phyloP scores from a whole-genome alignment of 2,888 invertebrate species.

The Drosophila macrospina region DNA sequence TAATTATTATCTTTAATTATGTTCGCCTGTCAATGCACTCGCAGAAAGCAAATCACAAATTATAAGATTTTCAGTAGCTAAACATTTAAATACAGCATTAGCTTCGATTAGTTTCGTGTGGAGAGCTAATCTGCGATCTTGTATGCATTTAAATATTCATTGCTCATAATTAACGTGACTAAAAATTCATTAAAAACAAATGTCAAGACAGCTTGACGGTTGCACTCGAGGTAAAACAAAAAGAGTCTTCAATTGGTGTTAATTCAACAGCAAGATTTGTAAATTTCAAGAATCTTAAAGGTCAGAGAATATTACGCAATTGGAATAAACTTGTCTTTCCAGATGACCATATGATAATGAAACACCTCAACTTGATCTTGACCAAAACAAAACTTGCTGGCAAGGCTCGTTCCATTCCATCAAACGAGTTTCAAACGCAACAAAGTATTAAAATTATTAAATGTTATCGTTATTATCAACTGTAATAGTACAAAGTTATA shows the following conservation, averaged over 20 bases:
- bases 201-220: constrained; percentile 12
- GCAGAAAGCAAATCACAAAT: neutral
- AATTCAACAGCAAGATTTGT: constrained; percentile 2
- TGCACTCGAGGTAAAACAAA: too few relatives aligned
- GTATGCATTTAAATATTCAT: constrained; percentile 11
- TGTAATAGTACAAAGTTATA: constrained; percentile 24
- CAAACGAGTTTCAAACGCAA: constrained; percentile 61
- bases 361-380: constrained; percentile 61
- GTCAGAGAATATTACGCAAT: constrained; percentile 62
- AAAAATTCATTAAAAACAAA: constrained; percentile 32
- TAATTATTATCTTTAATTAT: neutral
- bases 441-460: constrained; percentile 25
- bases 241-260: constrained; percentile 8
- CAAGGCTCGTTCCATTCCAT: constrained; percentile 21
- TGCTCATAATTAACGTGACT: constrained; percentile 44
- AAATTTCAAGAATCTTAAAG: constrained; percentile 36
- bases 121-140: constrained; percentile 27
- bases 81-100: constrained; percentile 16
- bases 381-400: constrained; percentile 20
- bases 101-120: constrained; percentile 17
- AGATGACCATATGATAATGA: constrained; percentile 58
- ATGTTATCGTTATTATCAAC: constrained; percentile 27
- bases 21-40: neutral
- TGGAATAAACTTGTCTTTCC: constrained; percentile 53
- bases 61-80: neutral